phyloP scores from a whole-genome alignment of 2,113 vertebrate genomes.

The Callorhinus ursinus region DNA sequence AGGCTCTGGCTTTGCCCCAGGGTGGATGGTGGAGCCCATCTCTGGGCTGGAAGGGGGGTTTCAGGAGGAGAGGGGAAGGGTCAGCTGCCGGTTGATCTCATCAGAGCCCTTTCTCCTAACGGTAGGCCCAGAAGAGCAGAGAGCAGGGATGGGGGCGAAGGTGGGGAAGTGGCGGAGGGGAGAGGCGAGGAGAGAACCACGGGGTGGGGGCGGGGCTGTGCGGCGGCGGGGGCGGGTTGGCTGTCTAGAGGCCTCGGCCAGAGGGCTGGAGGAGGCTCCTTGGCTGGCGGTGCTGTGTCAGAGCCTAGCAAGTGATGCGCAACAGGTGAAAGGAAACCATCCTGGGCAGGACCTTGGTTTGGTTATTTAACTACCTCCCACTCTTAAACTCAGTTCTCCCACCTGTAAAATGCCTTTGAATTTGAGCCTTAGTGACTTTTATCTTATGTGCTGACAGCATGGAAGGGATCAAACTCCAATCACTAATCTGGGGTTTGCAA shows the following conservation, averaged over 20 bases:
- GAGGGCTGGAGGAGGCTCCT: accelerated
- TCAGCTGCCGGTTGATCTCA: accelerated
- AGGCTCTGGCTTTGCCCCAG: not conserved
- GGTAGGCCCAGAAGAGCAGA: not conserved
- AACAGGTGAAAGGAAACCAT: not conserved
- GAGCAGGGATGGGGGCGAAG: accelerated
- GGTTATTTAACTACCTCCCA: not conserved
- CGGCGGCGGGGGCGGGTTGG: not conserved
- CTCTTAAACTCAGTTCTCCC: not conserved
- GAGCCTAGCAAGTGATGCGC: accelerated
- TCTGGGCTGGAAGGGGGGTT: no score
- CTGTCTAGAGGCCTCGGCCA: not conserved
- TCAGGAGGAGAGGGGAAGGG: not conserved
- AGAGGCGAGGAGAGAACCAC: not conserved
- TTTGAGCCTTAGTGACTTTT: not conserved
- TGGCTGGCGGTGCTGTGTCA: accelerated
- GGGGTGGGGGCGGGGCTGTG: not conserved
- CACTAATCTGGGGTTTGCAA: not conserved
- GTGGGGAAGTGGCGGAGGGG: not conserved
- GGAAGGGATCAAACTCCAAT: not conserved
- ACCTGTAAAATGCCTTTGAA: not conserved
- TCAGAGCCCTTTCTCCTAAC: not conserved
- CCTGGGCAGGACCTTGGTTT: not conserved
- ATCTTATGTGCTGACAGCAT: accelerated
- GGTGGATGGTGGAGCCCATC: accelerated